These are phyloP conservation scores for Pelodytes ibericus DNA, from an alignment of 2,797 vertebrate genomes.

Conservation along the genomic window DNA sequence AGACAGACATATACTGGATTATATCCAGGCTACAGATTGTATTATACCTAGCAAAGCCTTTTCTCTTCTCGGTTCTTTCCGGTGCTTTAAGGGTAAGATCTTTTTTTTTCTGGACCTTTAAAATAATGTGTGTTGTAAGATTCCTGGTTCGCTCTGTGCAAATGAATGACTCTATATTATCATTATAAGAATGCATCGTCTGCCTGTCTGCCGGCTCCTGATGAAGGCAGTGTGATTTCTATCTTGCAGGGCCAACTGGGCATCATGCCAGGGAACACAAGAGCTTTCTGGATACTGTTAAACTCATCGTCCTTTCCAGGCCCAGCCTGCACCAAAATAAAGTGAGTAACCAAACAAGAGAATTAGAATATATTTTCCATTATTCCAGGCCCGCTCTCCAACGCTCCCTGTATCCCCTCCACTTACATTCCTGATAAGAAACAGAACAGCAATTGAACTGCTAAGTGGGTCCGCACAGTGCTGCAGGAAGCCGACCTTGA, in stretches of 20 bases:
- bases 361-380: conserved; percentile 62
- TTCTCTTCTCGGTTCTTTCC: no score
- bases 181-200: conserved; percentile 26
- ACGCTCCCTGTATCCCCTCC: conserved; percentile 56
- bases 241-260: conserved; percentile 46
- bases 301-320: conserved; percentile 36
- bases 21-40: no score
- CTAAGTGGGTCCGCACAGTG: conserved; percentile 65
- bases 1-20: no score
- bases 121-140: not conserved
- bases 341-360: conserved; percentile 54
- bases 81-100: no score
- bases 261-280: conserved; percentile 31
- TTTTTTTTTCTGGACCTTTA: not conserved
- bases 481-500: conserved; percentile 66
- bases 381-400: conserved; percentile 60
- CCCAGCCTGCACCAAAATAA: conserved; percentile 54
- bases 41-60: no score
- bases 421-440: conserved; percentile 61
- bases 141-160: not conserved
- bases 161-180: conserved; percentile 37
- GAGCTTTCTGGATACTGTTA: conserved; percentile 33
- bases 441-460: conserved; percentile 63
- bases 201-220: not conserved
- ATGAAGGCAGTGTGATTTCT: conserved; percentile 42